Conservation (phyloP, 2,797 vertebrate species). For the Denticeps clupeoides region DNA sequence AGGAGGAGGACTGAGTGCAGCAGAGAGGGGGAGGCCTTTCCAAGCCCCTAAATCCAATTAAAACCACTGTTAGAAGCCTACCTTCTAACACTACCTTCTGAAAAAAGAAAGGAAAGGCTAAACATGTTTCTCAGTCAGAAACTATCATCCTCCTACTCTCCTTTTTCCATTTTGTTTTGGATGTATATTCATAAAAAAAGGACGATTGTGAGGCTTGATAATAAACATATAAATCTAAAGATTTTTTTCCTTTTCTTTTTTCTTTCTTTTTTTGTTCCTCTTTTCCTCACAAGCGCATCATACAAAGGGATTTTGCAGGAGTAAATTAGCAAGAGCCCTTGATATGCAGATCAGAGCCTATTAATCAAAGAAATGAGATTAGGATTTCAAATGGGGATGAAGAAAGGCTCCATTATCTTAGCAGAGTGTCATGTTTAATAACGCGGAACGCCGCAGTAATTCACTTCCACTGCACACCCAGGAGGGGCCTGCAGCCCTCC, state of each 20-base stretch:
- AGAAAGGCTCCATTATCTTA: constrained; percentile 74
- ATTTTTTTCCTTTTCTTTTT: constrained; percentile 31
- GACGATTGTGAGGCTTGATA: constrained; percentile 57
- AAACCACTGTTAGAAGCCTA: too few species aligned
- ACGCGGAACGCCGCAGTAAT: constrained; percentile 62
- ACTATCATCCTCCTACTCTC: too few species aligned
- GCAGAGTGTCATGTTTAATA: constrained; percentile 77
- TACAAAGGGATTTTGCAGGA: constrained; percentile 51
- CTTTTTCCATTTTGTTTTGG: constrained; percentile 21
- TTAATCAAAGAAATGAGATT: constrained; percentile 80
- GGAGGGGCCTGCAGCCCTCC: constrained; percentile 26
- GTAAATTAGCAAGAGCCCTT: constrained; percentile 68
- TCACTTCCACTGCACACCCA: constrained; percentile 52
- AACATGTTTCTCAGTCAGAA: too few species aligned
- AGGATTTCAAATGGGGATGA: constrained; percentile 76
- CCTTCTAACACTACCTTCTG: too few species aligned
- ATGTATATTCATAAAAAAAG: too few species aligned
- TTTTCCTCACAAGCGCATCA: constrained; percentile 33
- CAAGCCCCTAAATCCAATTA: neutral
- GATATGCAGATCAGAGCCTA: constrained; percentile 70
- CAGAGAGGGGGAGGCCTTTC: constrained; percentile 18
- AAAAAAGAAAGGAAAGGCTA: neutral
- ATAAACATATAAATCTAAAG: constrained; percentile 41
- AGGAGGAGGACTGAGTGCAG: neutral
- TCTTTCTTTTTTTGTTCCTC: constrained; percentile 29